Evolutionary conservation across 2,888 invertebrate genomes (phyloP), one percentile per base, ranked within the genome.

Genomic region (Torymus texanus): DNA sequence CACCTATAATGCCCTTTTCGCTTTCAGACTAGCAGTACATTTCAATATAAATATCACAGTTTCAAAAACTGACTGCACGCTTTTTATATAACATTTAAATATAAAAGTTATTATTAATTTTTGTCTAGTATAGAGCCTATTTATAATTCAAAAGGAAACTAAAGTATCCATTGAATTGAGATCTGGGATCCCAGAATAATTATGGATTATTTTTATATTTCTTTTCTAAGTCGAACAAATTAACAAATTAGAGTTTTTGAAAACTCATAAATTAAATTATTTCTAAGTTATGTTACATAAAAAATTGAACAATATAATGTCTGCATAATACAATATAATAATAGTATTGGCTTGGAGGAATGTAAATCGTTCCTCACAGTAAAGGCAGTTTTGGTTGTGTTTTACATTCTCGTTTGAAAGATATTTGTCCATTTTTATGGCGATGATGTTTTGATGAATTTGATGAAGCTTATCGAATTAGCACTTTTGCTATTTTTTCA

Each of bases 11-110:
- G 16, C 55, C 18, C 3, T 55, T 24, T 29, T 67, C n/a, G 29
- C 41, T 75, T 24, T 53, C 79, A 81, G 77, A 81, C 81, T 74
- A 81, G 67, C 79, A 51, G 66, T 79, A 79, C 65, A 58, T 74
- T 72, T 74, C 72, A 83, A 78, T 85, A 86, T 85, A 88, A 88
- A 89, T 89, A 89, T 89, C 89, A 89, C 89, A 89, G 89, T 89
- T 89, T 87, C 86, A 84, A 87, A 87, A 88, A 88, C 88, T 88
- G 88, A 86, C 85, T 84, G 83, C 84, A 85, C 82, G 81, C 81
- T 70, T 71, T 56, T 72, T 79, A 81, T 41, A 80, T 82, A 82
- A 81, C 76, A 83, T 83, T 81, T 80, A 80, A 29, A 74, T 78
- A 80, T 80, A 75, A 82, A 82, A 82, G 70, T 75, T 79, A 76